Base-by-base conservation (phyloP, 30 jellyfish, hydroid and myxozoan species). In the Chironex yamaguchii region DNA sequence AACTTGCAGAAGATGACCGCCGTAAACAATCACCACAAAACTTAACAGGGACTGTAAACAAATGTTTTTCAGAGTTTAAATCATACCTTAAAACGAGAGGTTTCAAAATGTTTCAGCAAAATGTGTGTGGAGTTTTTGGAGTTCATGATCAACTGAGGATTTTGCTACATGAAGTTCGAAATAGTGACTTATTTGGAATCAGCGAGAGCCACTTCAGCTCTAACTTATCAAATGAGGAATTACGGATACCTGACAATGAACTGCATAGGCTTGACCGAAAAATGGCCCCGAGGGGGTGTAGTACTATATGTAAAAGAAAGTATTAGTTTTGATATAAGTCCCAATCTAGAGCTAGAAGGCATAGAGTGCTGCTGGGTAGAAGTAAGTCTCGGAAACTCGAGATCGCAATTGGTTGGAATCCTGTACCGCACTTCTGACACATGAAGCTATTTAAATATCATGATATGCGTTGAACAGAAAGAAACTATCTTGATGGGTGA, bases 401-500 rank as follows among this genome's bases (percentile, higher is more conserved):
- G n/a, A 77, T 52, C 89, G 50, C 50, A 66, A 48, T 82, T 82
- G 34, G 66, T 82, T 58, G 92, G 86, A 82, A 22, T 67, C 34
- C 86, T 82, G 67, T 68, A 67, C 87, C 79, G 92, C 62, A 78
- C 91, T 67, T 80, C 91, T 75, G 96, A 86, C 49, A 74, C 84
- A 77, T 75, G 86, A 14, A 75, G 86, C 36, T 86, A 86, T 36
- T 85, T 76, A 2, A 65, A 52, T 42, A n/a, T n/a, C n/a, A n/a
- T n/a, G n/a, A n/a, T n/a, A n/a, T n/a, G n/a, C n/a, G 64, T 29
- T 14, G 86, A 76, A 36, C 23, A 86, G 83, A 86, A 86, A 42
- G 96, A 86, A 86, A 86, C 92, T 42, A 86, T 86, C 79, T 74
- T 86, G 68, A 70, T 68, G 79, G 96, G 96, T 49, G 96, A 64